Conservation (phyloP, 2,797 vertebrate genomes). For the Rousettus madagascariensis region DNA sequence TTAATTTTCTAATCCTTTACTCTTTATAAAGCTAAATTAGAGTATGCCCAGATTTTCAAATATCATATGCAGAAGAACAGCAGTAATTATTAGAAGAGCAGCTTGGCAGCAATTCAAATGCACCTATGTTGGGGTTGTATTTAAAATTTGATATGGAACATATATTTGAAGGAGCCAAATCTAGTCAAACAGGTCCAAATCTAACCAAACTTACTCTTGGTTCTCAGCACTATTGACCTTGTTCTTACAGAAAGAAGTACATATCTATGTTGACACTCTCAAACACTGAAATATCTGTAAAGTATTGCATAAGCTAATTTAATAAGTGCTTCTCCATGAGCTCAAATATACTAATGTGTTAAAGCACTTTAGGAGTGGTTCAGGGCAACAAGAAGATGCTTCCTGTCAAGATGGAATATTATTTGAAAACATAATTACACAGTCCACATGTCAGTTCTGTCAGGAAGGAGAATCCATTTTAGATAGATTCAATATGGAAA, state of each 20-base stretch:
- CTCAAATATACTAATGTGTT: neutral
- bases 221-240: neutral
- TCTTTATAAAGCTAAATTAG: neutral
- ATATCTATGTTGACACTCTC: neutral
- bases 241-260: neutral
- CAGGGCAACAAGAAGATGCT: neutral
- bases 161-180: neutral
- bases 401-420: neutral
- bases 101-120: neutral
- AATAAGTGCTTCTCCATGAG: neutral
- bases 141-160: neutral
- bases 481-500: neutral
- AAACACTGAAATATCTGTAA: neutral
- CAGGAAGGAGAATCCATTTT: neutral
- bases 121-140: neutral
- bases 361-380: neutral
- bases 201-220: neutral
- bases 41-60: neutral
- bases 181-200: neutral
- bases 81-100: neutral
- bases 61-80: neutral
- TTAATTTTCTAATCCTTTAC: slow-evolving; percentile 9
- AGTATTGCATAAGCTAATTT: neutral
- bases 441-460: neutral
- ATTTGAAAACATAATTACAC: neutral